Percentiles rank a stretch among this genome's conserved stretches.
These are phyloP conservation scores for Drosophila demipolita DNA, from an alignment of 2,888 invertebrate species.

Conservation along the genomic window DNA sequence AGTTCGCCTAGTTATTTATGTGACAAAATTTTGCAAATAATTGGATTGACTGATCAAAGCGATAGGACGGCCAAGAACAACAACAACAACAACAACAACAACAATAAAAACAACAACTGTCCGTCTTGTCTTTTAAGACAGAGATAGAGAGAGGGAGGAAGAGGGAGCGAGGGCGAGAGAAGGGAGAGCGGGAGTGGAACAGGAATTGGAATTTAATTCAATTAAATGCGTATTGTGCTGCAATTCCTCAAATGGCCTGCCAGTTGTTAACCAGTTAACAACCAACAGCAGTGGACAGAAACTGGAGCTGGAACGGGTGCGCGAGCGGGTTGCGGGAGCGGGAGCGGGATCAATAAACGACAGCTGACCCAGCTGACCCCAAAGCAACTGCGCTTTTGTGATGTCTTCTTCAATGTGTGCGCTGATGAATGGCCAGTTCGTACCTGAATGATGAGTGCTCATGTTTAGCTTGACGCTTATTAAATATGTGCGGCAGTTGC, in stretches of 20 bases:
- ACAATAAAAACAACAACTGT: constrained; percentile 2
- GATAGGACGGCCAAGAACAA: constrained; percentile 67
- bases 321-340: constrained; percentile 1
- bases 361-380: constrained; percentile 77
- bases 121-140: not conserved
- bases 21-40: constrained; percentile 85
- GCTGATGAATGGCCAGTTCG: constrained; percentile 55
- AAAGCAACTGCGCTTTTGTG: constrained; percentile 24
- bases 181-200: constrained; percentile 9
- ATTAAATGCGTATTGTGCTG: constrained; percentile 83
- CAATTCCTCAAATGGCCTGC: constrained; percentile 78
- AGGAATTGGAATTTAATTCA: constrained; percentile 83
- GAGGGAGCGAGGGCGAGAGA: not conserved
- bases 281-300: not conserved
- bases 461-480: constrained; percentile 67
- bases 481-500: constrained; percentile 72
- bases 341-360: constrained; percentile 14
- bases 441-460: constrained; percentile 71
- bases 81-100: constrained; percentile 9
- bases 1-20: constrained; percentile 83
- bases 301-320: constrained; percentile 1
- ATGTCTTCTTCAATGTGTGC: constrained; percentile 64
- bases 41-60: constrained; percentile 85
- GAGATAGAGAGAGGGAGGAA: not conserved
- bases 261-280: constrained; percentile 64